Conservation (phyloP, 2,113 vertebrate genomes). For the Myiagra hebetior region DNA sequence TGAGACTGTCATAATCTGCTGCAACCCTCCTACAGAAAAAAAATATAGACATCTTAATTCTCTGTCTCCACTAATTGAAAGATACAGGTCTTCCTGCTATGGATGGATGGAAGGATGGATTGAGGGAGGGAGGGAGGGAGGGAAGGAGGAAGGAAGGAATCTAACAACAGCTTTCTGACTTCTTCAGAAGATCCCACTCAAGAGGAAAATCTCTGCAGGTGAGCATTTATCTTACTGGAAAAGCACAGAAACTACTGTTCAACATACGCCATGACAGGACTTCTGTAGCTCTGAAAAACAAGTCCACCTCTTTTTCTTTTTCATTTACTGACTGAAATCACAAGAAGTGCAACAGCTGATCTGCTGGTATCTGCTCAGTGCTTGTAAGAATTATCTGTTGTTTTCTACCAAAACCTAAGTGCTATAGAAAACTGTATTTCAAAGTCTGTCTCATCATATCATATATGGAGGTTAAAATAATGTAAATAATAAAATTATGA, state of each 20-base stretch:
- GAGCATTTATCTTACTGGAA: neutral
- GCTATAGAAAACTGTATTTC: neutral
- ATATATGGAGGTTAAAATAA: neutral
- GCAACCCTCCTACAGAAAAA: neutral
- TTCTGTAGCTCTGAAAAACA: neutral
- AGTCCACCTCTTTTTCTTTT: neutral
- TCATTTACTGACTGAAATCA: neutral
- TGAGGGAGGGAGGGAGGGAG: too few relatives aligned
- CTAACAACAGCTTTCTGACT: neutral
- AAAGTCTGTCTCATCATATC: accelerated
- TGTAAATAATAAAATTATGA: neutral
- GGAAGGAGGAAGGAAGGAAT: neutral
- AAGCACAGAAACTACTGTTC: neutral
- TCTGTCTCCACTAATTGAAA: neutral
- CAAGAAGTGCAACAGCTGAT: neutral
- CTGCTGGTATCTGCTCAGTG: neutral
- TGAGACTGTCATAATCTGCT: neutral
- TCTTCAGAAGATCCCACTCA: neutral
- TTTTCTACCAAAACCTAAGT: neutral
- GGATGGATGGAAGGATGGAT: neutral
- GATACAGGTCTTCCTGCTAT: neutral
- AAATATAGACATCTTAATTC: neutral
- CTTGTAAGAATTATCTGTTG: neutral
- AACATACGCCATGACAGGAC: neutral
- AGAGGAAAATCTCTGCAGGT: neutral